Evolutionary conservation across 2,888 invertebrate genomes (phyloP).

Genomic region (Calliscelio sp.): DNA sequence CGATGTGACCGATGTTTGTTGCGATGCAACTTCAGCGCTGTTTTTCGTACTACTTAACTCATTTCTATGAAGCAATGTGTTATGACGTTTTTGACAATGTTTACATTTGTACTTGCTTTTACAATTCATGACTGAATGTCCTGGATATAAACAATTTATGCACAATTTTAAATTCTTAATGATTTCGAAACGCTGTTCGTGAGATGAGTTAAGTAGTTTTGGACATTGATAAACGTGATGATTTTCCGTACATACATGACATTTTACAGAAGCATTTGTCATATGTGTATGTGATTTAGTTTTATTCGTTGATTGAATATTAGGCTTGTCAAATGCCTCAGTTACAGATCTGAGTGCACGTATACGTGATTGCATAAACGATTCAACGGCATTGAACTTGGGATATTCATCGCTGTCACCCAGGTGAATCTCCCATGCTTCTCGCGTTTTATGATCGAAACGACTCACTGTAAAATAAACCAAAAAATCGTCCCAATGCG

Average conservation of each 20-base stretch:
- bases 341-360: not conserved
- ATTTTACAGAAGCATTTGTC: too few species aligned
- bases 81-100: not conserved
- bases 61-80: not conserved
- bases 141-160: not conserved
- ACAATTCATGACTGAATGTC: too few species aligned
- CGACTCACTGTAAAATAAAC: not conserved
- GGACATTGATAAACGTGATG: not conserved
- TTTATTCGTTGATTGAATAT: not conserved
- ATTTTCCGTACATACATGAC: not conserved
- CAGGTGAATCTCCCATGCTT: conserved; percentile 3
- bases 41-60: too few species aligned
- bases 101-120: too few species aligned
- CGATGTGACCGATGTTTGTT: too few species aligned
- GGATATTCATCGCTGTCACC: not conserved
- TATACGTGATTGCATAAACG: not conserved
- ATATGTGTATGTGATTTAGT: not conserved
- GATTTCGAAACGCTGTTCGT: not conserved
- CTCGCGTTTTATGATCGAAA: not conserved
- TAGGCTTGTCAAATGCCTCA: not conserved
- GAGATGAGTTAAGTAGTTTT: not conserved
- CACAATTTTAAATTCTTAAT: not conserved
- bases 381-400: not conserved
- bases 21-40: too few species aligned
- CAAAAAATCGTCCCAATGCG: conserved; percentile 13